A percentile compares a stretch with the other conserved stretches of the same genome.
phyloP scores from a whole-genome alignment of 2,113 vertebrate genomes.

The Hippotragus niger region DNA sequence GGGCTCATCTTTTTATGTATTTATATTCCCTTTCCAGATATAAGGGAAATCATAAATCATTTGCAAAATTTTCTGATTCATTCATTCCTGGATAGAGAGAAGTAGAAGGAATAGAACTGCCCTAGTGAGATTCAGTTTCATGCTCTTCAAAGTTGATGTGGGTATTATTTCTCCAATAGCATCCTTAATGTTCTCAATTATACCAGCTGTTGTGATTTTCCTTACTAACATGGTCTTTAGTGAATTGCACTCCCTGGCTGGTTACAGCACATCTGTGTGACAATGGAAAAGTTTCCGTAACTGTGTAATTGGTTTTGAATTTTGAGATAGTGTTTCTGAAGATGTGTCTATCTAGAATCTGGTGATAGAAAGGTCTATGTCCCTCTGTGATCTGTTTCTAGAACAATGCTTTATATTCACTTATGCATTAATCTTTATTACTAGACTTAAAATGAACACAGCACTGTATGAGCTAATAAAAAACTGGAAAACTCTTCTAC shows the following conservation, averaged over 20 bases:
- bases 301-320: constrained; percentile 24
- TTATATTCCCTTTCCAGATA: constrained; percentile 60
- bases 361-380: not conserved
- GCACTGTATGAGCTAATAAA: not conserved
- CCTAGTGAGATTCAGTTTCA: constrained; percentile 56
- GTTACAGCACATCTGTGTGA: constrained; percentile 53
- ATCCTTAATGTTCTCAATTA: constrained; percentile 60
- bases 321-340: constrained; percentile 33
- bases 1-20: constrained; percentile 44
- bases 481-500: not conserved
- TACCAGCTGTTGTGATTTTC: constrained; percentile 71
- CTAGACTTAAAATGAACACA: not conserved
- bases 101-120: constrained; percentile 44
- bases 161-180: constrained; percentile 62
- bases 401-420: not conserved
- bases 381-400: not conserved
- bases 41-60: constrained; percentile 63
- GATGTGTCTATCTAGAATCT: not conserved
- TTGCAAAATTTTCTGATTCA: constrained; percentile 49
- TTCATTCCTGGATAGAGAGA: constrained; percentile 40
- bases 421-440: constrained; percentile 1
- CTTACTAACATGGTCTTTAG: constrained; percentile 61
- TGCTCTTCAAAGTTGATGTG: constrained; percentile 59
- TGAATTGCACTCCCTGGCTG: constrained; percentile 47
- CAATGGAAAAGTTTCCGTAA: constrained; percentile 31